Evolutionary conservation across 2,797 vertebrate genomes (phyloP).

Genomic region (Trachurus trachurus): DNA sequence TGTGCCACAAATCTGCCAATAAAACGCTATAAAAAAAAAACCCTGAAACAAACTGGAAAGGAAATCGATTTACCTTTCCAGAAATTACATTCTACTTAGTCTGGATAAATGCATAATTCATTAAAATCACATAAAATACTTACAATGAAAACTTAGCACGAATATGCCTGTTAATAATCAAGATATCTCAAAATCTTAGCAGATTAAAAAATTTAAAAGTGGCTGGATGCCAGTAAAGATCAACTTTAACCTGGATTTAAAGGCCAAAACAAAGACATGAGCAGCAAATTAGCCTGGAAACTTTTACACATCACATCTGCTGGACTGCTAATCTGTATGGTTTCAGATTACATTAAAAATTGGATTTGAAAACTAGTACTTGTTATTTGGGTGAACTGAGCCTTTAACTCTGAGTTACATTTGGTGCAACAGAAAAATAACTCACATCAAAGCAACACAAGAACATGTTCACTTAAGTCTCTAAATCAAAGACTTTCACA

Average conservation of each 20-base stretch:
- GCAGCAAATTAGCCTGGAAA: too few relatives aligned
- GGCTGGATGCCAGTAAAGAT: not conserved
- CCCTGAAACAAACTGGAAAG: too few relatives aligned
- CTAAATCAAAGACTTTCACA: slow-evolving; percentile 14
- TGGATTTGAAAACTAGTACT: too few relatives aligned
- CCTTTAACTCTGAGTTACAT: not conserved
- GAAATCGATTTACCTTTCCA: too few relatives aligned
- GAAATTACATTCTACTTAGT: not conserved
- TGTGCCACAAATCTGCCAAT: not conserved
- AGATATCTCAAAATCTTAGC: not conserved
- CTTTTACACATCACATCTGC: not conserved
- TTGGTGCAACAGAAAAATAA: not conserved
- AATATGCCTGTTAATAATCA: not conserved
- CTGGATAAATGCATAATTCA: not conserved
- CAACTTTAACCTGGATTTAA: not conserved
- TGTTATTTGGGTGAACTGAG: not conserved
- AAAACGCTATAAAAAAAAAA: not conserved
- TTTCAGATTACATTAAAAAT: too few relatives aligned
- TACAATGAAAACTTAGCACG: not conserved
- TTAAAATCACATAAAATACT: not conserved
- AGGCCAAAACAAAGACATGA: not conserved
- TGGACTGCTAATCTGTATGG: too few relatives aligned
- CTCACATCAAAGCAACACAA: not conserved
- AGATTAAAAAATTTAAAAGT: not conserved
- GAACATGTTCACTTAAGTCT: not conserved